A percentile compares a stretch with the other conserved stretches of the same genome.
phyloP scores from a whole-genome alignment of 2,888 invertebrate genomes.

The Amphipoea oculea region DNA sequence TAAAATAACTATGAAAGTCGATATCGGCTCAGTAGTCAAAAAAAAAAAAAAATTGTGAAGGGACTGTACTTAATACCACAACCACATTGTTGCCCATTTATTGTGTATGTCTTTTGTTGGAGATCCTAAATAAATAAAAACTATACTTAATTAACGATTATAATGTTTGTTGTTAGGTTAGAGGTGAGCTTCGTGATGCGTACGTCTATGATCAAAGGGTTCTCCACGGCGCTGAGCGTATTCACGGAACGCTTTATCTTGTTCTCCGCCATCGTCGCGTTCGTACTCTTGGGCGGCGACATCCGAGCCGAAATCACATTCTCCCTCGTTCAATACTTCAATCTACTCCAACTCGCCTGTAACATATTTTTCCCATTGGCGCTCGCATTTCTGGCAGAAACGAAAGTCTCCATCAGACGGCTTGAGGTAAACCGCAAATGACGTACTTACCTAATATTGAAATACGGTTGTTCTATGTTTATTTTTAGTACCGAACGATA shows the following conservation, averaged over 20 bases:
- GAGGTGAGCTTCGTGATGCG: conserved; percentile 93
- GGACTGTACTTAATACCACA: background rate
- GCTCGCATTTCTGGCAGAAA: conserved; percentile 91
- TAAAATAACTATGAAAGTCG: background rate
- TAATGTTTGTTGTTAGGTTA: conserved; percentile 81
- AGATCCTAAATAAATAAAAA: background rate
- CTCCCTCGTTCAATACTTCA: conserved; percentile 94
- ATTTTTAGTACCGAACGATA: conserved; percentile 12
- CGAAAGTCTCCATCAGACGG: conserved; percentile 91
- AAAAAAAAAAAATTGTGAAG: background rate
- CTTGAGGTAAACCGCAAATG: conserved; percentile 87
- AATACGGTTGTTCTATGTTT: conserved; percentile 13
- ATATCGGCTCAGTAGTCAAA: too few species aligned
- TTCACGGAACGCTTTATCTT: conserved; percentile 96
- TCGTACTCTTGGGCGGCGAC: conserved; percentile 92
- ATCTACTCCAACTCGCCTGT: conserved; percentile 92
- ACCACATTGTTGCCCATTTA: background rate
- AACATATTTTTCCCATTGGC: conserved; percentile 92
- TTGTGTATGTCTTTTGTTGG: background rate
- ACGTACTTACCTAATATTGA: background rate
- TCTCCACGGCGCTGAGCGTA: conserved; percentile 92
- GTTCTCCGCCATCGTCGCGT: conserved; percentile 94
- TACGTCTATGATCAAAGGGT: conserved; percentile 92
- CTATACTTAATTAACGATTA: background rate
- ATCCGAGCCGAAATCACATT: conserved; percentile 93